phyloP scores from a whole-genome alignment of 2,797 vertebrate genomes.

The Tolypeutes matacus region DNA sequence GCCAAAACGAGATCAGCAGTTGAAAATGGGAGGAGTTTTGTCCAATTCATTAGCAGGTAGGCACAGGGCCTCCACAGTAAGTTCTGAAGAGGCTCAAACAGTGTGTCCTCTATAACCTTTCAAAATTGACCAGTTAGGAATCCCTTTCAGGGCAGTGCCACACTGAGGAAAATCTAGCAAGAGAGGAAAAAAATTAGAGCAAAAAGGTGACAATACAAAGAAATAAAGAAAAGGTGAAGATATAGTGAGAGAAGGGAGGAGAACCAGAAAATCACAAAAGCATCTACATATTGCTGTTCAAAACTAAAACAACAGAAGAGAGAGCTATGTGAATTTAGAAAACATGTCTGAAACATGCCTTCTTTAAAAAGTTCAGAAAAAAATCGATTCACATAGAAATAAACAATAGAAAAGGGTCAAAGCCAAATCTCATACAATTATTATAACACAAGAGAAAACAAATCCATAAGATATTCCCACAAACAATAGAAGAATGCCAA shows the following conservation, averaged over 20 bases:
- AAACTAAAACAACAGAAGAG: background rate
- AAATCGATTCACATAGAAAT: background rate
- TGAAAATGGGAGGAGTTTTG: background rate
- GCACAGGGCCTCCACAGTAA: background rate
- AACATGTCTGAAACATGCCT: background rate
- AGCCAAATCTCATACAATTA: background rate
- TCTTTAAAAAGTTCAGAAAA: background rate
- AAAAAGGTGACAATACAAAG: background rate
- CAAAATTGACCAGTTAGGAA: background rate
- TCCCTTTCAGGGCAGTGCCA: background rate
- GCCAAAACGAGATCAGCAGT: background rate
- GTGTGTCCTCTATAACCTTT: background rate
- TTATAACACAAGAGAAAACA: background rate
- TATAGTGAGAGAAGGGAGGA: background rate
- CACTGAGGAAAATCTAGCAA: background rate
- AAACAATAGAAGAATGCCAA: background rate
- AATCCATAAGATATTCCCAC: background rate
- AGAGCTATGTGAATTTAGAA: background rate
- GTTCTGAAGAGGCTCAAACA: background rate
- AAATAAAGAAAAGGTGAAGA: background rate
- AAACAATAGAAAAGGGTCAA: background rate
- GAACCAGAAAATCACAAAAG: background rate
- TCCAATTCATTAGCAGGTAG: background rate
- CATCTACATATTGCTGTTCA: background rate
- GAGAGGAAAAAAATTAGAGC: background rate